Base-by-base conservation (phyloP, 30 jellyfish, hydroid and myxozoan species). In the Phacellophora camtschatica region DNA sequence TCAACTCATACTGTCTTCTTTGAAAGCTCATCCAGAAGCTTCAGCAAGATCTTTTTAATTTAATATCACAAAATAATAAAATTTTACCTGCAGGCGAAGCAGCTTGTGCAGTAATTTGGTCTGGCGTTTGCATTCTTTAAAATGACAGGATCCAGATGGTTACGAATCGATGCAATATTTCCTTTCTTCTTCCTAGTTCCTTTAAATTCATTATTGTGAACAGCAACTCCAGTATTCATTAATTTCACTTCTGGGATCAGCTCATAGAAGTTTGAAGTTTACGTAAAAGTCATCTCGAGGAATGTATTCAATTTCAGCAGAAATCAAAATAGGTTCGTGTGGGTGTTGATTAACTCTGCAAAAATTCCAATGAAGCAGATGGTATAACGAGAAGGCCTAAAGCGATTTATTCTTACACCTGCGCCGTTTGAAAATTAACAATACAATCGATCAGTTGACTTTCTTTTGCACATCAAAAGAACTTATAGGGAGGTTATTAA, bases 61-160 rank as follows among this genome's bases (percentile, higher is more conserved):
- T 9, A 1, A 46, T 1, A 46, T 46, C 0, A 46, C 19, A 27
- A 15, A 11, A 5, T 7, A 39, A 25, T n/a, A 29, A n/a, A 22
- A 0, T 11, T 67, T 4, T 73, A 73, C 86, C 86, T 73, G 86
- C 86, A 16, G 86, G 86, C 53, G 75, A 16, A n/a, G 86, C 86
- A 73, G 86, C 86, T 34, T 73, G 86, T 12, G 64, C 86, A 73
- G 74, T 7, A 25, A 73, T 51, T 56, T 53, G 74, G 32, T 66
- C 46, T 73, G 86, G 55, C 55, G 86, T 53, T 53, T 73, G 86
- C 86, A 73, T 73, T 28, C 64, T 73, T 67, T 32, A 73, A 13
- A 31, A 16, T 64, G 18, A 13, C 64, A 33, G 23, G 55, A 20
- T 33, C 86, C 86, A 73, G 86, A 67, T 73, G 86, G 49, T 43